phyloP scores from a whole-genome alignment of 2,113 vertebrate genomes.

The Coracopsis vasa region DNA sequence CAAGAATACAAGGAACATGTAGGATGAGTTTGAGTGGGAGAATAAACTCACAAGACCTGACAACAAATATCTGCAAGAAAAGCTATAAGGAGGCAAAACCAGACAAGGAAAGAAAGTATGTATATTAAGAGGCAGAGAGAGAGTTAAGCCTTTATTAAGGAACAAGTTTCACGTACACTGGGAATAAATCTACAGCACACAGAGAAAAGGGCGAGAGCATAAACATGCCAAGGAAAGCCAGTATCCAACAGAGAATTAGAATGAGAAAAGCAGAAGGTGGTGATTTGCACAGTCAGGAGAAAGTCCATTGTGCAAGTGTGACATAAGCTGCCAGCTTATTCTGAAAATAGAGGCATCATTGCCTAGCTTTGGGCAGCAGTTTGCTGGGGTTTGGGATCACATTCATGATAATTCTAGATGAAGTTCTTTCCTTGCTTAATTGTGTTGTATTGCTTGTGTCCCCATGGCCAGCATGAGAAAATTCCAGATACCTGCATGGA shows the following conservation, averaged over 20 bases:
- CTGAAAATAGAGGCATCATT: background rate
- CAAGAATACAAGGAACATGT: background rate
- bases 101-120: background rate
- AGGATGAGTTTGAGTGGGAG: background rate
- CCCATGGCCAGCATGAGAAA: background rate
- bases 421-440: background rate
- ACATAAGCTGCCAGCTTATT: background rate
- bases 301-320: background rate
- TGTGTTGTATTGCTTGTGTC: background rate
- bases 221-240: background rate
- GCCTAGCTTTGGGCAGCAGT: background rate
- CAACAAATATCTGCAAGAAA: background rate
- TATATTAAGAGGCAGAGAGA: background rate
- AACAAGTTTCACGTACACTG: background rate
- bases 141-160: background rate
- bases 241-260: background rate
- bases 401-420: background rate
- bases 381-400: background rate
- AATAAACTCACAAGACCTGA: background rate
- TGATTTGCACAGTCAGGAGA: background rate
- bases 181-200: background rate
- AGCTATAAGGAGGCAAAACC: background rate
- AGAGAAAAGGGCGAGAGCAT: background rate
- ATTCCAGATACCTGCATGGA: background rate
- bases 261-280: background rate